Base-by-base conservation (phyloP, 2,797 vertebrate genomes). In the Gadopsis bispinosus region DNA sequence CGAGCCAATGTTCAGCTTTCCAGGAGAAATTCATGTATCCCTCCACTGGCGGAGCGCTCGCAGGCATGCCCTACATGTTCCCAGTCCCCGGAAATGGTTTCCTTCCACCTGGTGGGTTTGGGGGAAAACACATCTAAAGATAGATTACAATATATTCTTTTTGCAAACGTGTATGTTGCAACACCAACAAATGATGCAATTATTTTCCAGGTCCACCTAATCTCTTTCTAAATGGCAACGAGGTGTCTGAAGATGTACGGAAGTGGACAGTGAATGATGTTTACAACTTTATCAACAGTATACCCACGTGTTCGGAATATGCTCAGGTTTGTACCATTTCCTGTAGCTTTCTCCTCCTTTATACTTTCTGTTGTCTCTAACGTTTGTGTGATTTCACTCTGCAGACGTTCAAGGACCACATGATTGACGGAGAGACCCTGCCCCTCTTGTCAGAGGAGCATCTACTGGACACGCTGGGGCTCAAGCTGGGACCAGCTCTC, bases 391-490 rank as follows among this genome's bases (percentile, higher is more conserved):
- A 51, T 79, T 81, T 55, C 22, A 71, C 53, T 31, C 20, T 80
- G 59, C 73, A 99, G 98, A 91, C 94, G 2, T 99, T 99, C 92
- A 98, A 97, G 91, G 97, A 99, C 69, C 98, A 99, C 20, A 96
- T 96, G 88, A 99, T 99, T 74, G 97, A 99, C 61, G 98, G 98
- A 68, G 97, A 98, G 94, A 99, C 97, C 0, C 94, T 99, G 63
- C 98, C 97, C 0, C 93, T 99, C n/a, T 95, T 99, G 67, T 98
- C 97, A 70, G 98, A 99, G 80, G 97, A 98, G 54, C 98, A 99
- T 86, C 97, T 99, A 35, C 92, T 98, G 83, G 97, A 97, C 79
- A 98, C 97, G 19, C 93, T 99, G 92, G 97, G 98, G 37, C 92
- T 99, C 76, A 99, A 99, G 83, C 95, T 99, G 0, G 98, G 98